Evolutionary conservation across 2,113 vertebrate species (phyloP).

Genomic region (Mionectes macconnelli): DNA sequence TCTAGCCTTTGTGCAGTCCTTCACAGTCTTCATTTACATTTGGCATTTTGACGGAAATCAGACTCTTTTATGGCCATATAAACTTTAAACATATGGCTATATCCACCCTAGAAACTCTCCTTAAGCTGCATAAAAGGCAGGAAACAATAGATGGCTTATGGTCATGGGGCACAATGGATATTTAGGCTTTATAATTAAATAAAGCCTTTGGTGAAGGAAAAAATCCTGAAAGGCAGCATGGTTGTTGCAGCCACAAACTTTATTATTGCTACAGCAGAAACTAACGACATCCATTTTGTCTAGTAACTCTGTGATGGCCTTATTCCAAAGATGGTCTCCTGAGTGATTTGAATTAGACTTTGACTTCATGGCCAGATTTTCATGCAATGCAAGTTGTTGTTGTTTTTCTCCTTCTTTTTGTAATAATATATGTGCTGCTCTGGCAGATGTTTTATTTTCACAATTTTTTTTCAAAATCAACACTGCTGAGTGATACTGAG

Average conservation of each 20-base stretch:
- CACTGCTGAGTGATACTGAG: slow-evolving; percentile 52
- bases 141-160: background rate
- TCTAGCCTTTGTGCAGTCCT: background rate
- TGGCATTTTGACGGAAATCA: slow-evolving; percentile 23
- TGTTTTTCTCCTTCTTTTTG: slow-evolving; percentile 34
- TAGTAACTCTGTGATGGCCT: slow-evolving; percentile 28
- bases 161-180: background rate
- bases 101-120: background rate
- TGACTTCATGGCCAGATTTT: slow-evolving; percentile 52
- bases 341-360: slow-evolving; percentile 43
- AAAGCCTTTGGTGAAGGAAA: background rate
- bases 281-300: slow-evolving; percentile 12
- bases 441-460: slow-evolving; percentile 69
- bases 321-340: slow-evolving; percentile 53
- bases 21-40: background rate
- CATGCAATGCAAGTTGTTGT: slow-evolving; percentile 30
- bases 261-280: slow-evolving; percentile 1
- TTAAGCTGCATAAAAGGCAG: background rate
- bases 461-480: slow-evolving; percentile 45
- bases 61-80: background rate
- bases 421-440: slow-evolving; percentile 45
- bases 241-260: slow-evolving; percentile 10
- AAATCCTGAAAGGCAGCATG: background rate
- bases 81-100: background rate
- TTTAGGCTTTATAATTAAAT: slow-evolving; percentile 20